These are phyloP conservation scores for Pogonomyrmex barbatus DNA, from an alignment of 1,140 invertebrate species.

Conservation along the genomic window DNA sequence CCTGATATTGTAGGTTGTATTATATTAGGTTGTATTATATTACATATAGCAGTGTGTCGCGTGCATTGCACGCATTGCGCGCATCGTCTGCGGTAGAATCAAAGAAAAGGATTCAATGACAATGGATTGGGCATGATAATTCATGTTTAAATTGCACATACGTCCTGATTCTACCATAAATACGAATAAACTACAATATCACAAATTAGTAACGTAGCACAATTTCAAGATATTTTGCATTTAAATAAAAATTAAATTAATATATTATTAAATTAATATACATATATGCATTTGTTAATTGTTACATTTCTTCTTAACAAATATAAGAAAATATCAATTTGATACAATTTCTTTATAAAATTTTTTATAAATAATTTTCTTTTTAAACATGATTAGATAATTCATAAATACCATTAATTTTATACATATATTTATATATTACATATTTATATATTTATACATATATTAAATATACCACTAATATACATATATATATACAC, in stretches of 20 bases:
- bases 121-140: constrained; percentile 9
- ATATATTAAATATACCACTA: no score
- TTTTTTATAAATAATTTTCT: not conserved
- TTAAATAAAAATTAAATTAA: not conserved
- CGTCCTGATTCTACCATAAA: constrained; percentile 9
- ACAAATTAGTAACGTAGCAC: not conserved
- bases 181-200: not conserved
- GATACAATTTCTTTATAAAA: not conserved
- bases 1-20: not conserved
- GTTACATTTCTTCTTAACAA: not conserved
- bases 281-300: not conserved
- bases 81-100: not conserved
- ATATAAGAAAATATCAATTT: not conserved
- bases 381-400: constrained; percentile 6
- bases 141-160: constrained; percentile 1
- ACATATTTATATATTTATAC: no score
- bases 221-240: not conserved
- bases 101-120: constrained; percentile 11
- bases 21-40: constrained; percentile 21
- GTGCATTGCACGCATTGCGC: not conserved
- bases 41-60: constrained; percentile 7
- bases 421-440: no score
- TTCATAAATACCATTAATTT: no score
- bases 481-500: no score
- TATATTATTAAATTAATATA: not conserved